Conservation (phyloP, 2,113 vertebrate genomes). For the Corythornis cristatus region DNA sequence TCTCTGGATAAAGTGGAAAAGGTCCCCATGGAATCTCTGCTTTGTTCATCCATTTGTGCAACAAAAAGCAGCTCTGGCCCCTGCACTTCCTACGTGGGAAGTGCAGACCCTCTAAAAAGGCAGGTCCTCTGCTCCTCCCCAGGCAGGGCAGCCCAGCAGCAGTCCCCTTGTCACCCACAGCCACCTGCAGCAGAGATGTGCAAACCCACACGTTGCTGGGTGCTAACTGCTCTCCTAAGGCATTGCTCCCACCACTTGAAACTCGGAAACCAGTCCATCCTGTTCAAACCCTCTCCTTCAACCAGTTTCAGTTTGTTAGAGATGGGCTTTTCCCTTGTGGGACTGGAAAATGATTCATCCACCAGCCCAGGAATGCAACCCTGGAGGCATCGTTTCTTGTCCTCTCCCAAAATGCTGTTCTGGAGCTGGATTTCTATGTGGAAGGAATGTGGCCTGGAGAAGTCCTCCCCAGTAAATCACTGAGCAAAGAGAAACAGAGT, state of each 20-base stretch:
- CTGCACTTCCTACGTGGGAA: fast-evolving
- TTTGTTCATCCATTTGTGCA: background rate
- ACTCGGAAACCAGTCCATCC: conserved; percentile 7
- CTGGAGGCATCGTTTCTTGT: background rate
- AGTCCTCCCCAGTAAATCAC: background rate
- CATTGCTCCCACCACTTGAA: background rate
- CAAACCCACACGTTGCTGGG: fast-evolving
- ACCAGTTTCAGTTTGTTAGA: background rate
- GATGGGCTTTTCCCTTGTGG: conserved; percentile 2
- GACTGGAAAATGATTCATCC: conserved; percentile 18
- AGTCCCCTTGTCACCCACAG: background rate
- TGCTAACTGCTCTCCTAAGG: background rate
- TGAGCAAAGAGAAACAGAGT: background rate
- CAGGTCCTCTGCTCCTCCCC: background rate
- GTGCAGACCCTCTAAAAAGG: fast-evolving
- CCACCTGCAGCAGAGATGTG: background rate
- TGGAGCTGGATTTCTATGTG: background rate
- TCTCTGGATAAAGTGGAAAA: background rate
- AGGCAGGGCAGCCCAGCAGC: fast-evolving
- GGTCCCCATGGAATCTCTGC: background rate
- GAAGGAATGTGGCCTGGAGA: conserved; percentile 14
- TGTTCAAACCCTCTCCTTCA: background rate
- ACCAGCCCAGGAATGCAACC: conserved; percentile 21
- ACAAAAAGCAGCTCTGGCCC: background rate
- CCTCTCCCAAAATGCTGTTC: background rate